These are phyloP conservation scores for Drosophila punjabiensis DNA, from an alignment of 1,140 invertebrate genomes.

Conservation along the genomic window DNA sequence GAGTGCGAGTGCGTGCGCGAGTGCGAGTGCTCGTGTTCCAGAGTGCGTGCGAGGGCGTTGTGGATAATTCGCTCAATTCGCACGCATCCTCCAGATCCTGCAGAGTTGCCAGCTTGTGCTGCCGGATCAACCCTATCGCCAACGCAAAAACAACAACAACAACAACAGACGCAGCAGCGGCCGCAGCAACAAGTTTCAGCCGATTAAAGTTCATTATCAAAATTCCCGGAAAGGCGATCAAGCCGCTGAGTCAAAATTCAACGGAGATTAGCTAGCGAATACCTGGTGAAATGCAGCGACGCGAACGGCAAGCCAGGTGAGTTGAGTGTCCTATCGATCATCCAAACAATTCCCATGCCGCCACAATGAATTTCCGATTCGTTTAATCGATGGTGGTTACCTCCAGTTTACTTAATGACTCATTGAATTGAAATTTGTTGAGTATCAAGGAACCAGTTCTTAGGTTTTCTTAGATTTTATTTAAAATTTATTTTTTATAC, in stretches of 20 bases:
- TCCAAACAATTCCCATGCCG: too few species aligned
- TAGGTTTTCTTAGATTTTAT: too few species aligned
- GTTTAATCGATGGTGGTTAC: not conserved
- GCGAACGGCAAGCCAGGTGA: conserved; percentile 78
- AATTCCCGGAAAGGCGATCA: conserved; percentile 66
- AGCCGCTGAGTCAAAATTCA: conserved; percentile 66
- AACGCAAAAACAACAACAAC: conserved; percentile 16
- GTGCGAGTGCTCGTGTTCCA: conserved; percentile 28
- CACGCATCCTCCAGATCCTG: conserved; percentile 30
- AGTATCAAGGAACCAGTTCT: too few species aligned
- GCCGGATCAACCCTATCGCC: conserved; percentile 52
- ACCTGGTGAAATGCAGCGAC: conserved; percentile 64
- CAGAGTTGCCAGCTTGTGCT: conserved; percentile 17
- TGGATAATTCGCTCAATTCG: conserved; percentile 38
- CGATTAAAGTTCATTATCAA: conserved; percentile 56
- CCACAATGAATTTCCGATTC: not conserved
- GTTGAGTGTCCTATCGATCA: not conserved
- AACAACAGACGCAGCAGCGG: conserved; percentile 17
- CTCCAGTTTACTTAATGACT: too few species aligned
- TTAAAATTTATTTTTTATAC: too few species aligned
- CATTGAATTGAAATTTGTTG: not conserved
- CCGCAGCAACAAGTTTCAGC: conserved; percentile 33
- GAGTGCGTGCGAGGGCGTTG: conserved; percentile 28
- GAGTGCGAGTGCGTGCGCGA: conserved; percentile 38
- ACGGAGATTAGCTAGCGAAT: conserved; percentile 45